Conservation (phyloP, 2,888 invertebrate species). For the Rhamphomyia laevipes region DNA sequence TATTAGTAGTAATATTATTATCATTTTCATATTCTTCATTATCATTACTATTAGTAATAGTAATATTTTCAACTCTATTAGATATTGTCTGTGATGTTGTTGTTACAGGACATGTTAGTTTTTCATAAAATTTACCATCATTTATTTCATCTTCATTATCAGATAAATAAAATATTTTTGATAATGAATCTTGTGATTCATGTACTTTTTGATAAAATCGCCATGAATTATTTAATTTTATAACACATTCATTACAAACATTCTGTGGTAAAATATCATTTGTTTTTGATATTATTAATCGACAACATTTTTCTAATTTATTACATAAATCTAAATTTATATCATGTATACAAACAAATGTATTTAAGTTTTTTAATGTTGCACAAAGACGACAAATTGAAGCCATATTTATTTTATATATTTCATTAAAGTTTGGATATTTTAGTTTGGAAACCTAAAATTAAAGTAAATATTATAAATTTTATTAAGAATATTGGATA, state of each 20-base stretch:
- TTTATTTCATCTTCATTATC: constrained; percentile 1
- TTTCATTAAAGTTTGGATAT: no score
- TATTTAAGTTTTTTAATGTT: constrained; percentile 18
- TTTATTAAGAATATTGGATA: no score
- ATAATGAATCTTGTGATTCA: constrained; percentile 24
- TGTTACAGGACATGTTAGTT: neutral
- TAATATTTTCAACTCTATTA: neutral
- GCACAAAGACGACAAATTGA: constrained; percentile 26
- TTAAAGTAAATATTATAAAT: no score
- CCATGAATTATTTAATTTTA: constrained; percentile 16
- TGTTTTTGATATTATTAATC: constrained; percentile 15
- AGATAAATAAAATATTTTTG: constrained; percentile 10
- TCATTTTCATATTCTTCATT: neutral
- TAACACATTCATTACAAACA: constrained; percentile 22
- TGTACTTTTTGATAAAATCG: constrained; percentile 21
- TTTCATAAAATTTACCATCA: neutral
- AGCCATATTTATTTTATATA: constrained; percentile 14
- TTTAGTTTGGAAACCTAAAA: no score
- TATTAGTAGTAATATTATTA: neutral
- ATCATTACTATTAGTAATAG: no score
- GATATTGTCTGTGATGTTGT: neutral
- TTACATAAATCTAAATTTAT: constrained; percentile 16
- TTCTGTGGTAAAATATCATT: constrained; percentile 21
- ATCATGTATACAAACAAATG: constrained; percentile 15
- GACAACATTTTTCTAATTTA: constrained; percentile 21